Evolutionary conservation across 2,797 vertebrate species (phyloP).

Genomic region (Anguilla marmorata): DNA sequence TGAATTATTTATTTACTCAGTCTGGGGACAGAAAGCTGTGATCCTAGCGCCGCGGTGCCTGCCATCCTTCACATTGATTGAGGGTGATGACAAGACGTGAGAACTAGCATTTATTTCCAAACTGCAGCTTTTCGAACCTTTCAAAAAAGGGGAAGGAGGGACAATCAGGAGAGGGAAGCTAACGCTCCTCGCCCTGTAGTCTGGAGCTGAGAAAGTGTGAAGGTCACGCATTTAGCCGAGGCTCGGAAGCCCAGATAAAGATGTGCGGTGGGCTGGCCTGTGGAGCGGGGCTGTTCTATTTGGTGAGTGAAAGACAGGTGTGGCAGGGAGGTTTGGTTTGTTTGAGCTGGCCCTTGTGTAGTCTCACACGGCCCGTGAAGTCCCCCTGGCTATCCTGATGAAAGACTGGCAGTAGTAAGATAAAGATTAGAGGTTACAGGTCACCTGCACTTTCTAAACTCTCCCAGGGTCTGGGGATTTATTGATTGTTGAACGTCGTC

Average conservation of each 20-base stretch:
- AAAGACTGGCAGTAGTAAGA: slow-evolving; percentile 53
- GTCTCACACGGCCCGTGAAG: slow-evolving; percentile 53
- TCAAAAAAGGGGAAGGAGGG: background rate
- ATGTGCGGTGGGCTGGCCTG: background rate
- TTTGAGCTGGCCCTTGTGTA: slow-evolving; percentile 48
- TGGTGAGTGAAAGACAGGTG: background rate
- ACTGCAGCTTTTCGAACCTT: background rate
- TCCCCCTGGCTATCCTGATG: slow-evolving; percentile 54
- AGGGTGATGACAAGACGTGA: slow-evolving; percentile 53
- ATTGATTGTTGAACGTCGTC: slow-evolving; percentile 62
- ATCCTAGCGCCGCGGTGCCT: slow-evolving; percentile 38
- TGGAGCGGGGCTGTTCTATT: background rate
- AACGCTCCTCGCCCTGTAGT: background rate
- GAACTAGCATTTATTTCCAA: slow-evolving; percentile 46
- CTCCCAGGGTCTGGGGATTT: slow-evolving; percentile 57
- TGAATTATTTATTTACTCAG: slow-evolving; percentile 72
- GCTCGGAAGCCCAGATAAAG: background rate
- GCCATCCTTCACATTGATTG: slow-evolving; percentile 53
- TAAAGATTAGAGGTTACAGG: slow-evolving; percentile 63
- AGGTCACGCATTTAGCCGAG: background rate
- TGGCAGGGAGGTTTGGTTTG: background rate
- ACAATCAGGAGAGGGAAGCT: background rate
- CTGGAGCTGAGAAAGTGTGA: background rate
- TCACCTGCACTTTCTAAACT: slow-evolving; percentile 63
- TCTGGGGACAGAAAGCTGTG: slow-evolving; percentile 57